Conservation (phyloP, 2,888 invertebrate species). For the Alcis repandata region DNA sequence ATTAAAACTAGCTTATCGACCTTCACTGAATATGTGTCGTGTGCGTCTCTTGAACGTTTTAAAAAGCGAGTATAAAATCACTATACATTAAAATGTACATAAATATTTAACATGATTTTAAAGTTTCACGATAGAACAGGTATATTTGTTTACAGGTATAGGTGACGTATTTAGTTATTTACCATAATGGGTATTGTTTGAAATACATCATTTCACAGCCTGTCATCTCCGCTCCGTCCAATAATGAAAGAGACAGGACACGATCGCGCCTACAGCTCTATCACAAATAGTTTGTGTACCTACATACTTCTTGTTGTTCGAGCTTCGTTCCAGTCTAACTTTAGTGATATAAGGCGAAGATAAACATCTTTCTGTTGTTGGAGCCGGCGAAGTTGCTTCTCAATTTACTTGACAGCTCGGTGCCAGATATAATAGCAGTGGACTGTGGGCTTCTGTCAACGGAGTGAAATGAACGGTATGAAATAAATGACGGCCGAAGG, state of each 20-base stretch:
- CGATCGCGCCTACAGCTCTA: slow-evolving; percentile 3
- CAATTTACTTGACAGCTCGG: slow-evolving; percentile 22
- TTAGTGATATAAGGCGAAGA: slow-evolving; percentile 28
- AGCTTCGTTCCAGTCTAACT: slow-evolving; percentile 13
- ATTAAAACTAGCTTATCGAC: no score
- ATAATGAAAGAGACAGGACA: not conserved
- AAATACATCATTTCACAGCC: not conserved
- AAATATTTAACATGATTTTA: no score
- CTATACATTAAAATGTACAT: no score
- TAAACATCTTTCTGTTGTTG: slow-evolving; percentile 29
- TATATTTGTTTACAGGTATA: not conserved
- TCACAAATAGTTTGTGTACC: slow-evolving; percentile 9
- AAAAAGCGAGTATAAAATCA: no score
- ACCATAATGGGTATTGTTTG: not conserved
- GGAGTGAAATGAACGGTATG: slow-evolving; percentile 3
- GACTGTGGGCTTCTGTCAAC: not conserved
- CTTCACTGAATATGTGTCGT: no score
- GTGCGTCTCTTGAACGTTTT: no score
- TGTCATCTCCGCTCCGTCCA: slow-evolving; percentile 4
- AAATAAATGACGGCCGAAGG: not conserved
- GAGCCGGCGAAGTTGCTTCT: slow-evolving; percentile 9
- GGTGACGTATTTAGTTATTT: no score
- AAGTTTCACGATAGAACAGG: no score
- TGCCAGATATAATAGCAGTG: slow-evolving; percentile 5
- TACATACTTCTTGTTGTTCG: no score